Evolutionary conservation across 2,797 vertebrate species (phyloP).

Genomic region (Tapera naevia): DNA sequence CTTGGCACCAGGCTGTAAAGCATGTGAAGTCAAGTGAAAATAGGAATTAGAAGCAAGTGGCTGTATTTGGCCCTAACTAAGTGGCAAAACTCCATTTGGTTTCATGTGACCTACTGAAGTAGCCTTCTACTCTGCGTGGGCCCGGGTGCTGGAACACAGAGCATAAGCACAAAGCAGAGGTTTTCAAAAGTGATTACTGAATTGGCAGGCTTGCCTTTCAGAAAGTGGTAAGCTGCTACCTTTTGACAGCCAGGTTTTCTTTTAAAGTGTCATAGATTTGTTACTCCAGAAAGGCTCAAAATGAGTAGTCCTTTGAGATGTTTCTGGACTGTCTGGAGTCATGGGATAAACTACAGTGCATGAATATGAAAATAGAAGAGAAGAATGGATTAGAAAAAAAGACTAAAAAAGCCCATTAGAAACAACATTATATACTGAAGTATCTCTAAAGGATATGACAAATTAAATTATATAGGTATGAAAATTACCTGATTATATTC

Average conservation of each 20-base stretch:
- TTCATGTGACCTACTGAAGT: background rate
- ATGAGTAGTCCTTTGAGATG: background rate
- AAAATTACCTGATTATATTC: background rate
- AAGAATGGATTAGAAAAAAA: background rate
- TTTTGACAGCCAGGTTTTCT: constrained; percentile 9
- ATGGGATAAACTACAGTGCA: background rate
- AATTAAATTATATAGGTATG: background rate
- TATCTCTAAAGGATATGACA: background rate
- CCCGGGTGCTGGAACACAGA: background rate
- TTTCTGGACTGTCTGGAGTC: background rate
- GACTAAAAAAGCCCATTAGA: background rate
- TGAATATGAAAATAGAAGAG: background rate
- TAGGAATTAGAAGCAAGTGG: background rate
- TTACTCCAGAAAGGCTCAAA: background rate
- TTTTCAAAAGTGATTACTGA: constrained; percentile 9
- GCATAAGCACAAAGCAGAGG: background rate
- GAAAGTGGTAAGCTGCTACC: background rate
- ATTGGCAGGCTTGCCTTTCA: background rate
- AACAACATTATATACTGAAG: background rate
- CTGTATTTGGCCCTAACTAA: background rate
- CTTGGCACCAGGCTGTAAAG: background rate
- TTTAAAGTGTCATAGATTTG: background rate
- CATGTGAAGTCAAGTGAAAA: background rate
- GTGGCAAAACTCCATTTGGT: background rate
- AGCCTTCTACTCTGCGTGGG: background rate